Percentiles rank a stretch among this genome's conserved stretches.
These are phyloP conservation scores for Struthio camelus DNA, from an alignment of 2,113 vertebrate genomes.

Conservation along the genomic window DNA sequence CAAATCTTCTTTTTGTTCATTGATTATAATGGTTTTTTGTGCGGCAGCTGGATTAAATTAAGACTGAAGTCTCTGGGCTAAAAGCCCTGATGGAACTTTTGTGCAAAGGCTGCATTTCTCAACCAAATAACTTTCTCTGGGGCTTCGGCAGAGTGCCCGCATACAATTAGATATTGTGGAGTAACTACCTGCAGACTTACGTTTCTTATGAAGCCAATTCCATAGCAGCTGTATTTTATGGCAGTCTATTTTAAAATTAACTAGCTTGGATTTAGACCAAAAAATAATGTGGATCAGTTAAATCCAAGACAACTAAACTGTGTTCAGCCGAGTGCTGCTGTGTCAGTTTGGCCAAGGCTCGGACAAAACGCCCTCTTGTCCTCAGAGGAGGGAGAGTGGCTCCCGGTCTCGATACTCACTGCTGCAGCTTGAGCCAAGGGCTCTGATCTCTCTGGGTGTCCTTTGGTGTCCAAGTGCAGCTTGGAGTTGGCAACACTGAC, in stretches of 20 bases:
- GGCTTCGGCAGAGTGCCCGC: neutral
- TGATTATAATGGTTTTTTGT: slow-evolving; percentile 59
- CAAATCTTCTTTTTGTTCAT: slow-evolving; percentile 62
- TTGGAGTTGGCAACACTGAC: neutral
- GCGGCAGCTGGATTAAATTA: slow-evolving; percentile 68
- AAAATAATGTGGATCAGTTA: neutral
- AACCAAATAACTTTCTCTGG: neutral
- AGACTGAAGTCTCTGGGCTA: slow-evolving; percentile 62
- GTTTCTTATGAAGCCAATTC: neutral
- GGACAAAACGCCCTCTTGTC: fast-evolving
- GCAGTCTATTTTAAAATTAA: slow-evolving; percentile 20
- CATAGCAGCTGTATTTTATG: neutral
- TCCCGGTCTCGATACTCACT: neutral
- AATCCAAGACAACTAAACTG: neutral
- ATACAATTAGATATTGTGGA: neutral
- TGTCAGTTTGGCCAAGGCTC: slow-evolving; percentile 13
- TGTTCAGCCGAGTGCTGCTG: neutral
- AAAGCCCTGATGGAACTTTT: slow-evolving; percentile 59
- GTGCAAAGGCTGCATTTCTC: slow-evolving; percentile 57
- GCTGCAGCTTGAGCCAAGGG: neutral
- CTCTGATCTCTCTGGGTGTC: fast-evolving
- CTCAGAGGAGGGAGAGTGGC: neutral
- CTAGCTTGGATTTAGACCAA: slow-evolving; percentile 5
- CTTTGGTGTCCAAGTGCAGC: neutral
- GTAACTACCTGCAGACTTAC: slow-evolving; percentile 3